phyloP scores from a whole-genome alignment of 2,113 vertebrate species.

The Willisornis vidua region DNA sequence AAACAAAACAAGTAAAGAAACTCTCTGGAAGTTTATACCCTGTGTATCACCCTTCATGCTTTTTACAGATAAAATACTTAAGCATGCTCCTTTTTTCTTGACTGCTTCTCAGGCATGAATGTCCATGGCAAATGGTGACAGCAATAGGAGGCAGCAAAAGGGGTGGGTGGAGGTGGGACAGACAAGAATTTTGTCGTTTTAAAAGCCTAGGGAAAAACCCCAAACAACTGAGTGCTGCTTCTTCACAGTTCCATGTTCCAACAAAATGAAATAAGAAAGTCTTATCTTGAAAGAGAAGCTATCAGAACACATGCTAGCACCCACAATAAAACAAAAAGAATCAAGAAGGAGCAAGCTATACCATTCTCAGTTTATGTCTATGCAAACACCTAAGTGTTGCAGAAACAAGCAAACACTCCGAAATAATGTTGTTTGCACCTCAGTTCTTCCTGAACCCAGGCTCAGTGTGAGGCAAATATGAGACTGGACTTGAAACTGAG shows the following conservation, averaged over 20 bases:
- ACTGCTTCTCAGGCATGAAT: not conserved
- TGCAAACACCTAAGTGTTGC: not conserved
- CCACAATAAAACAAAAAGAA: not conserved
- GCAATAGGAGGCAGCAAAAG: not conserved
- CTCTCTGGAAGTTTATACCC: not conserved
- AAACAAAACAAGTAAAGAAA: not conserved
- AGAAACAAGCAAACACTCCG: not conserved
- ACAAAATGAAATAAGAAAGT: not conserved
- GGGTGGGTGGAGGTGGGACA: accelerated
- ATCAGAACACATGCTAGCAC: not conserved
- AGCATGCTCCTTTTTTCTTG: not conserved
- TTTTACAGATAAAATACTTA: not conserved
- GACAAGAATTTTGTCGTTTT: not conserved
- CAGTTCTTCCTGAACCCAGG: not conserved
- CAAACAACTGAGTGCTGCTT: not conserved
- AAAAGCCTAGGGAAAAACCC: not conserved
- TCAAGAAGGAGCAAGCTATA: not conserved
- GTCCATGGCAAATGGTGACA: not conserved
- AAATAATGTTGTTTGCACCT: not conserved
- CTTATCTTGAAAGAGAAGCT: not conserved
- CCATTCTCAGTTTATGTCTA: not conserved
- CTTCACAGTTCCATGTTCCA: not conserved
- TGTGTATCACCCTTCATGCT: not conserved
- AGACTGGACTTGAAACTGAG: not conserved
- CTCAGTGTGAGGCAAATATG: not conserved